Evolutionary conservation across 2,888 invertebrate species (phyloP), one percentile per base, ranked within the genome.

Genomic region (Ophion obscuratus): DNA sequence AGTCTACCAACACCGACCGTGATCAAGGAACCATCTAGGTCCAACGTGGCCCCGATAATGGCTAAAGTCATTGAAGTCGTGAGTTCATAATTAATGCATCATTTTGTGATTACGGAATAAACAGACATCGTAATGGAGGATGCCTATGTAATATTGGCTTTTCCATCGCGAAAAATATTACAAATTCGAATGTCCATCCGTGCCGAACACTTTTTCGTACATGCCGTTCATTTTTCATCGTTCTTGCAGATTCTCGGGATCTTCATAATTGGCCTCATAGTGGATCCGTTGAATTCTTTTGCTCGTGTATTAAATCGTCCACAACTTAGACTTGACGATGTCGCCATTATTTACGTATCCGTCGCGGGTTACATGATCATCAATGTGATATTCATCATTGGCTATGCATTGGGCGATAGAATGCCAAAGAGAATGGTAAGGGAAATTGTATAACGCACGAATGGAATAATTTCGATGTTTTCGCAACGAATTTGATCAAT

Each of bases 351-450:
- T 93, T 97, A 96, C 94, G 96, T 96, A 17, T 95, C 96, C 4
- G 96, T 96, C 91, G 96, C 95, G 17, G 96, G 96, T 87, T 96
- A 95, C 92, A 95, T 97, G 90, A 95, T 97, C 88, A 96, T 97
- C 92, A 96, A 96, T 86, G 94, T 95, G 1, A 94, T 96, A 40
- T 92, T 96, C 89, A 94, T 97, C 86, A 94, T 96, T 88, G 95
- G 96, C 14, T 95, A 96, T 87, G 90, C 96, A 80, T 94, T 96
- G 57, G 96, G 96, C 11, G 96, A 97, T 91, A 94, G 95, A 1
- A 94, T 95, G 24, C 96, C 96, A 20, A 96, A 96, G 94, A 95
- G 95, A 93, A 96, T 96, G 67, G 95, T 95, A 91, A 91, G 90
- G 87, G 59, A 66, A n/a, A 44, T 17, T 67, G n/a, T 17, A 61